Evolutionary conservation across 2,888 invertebrate genomes (phyloP), one percentile per base, ranked within the genome.

Genomic region (Cinara cedri): DNA sequence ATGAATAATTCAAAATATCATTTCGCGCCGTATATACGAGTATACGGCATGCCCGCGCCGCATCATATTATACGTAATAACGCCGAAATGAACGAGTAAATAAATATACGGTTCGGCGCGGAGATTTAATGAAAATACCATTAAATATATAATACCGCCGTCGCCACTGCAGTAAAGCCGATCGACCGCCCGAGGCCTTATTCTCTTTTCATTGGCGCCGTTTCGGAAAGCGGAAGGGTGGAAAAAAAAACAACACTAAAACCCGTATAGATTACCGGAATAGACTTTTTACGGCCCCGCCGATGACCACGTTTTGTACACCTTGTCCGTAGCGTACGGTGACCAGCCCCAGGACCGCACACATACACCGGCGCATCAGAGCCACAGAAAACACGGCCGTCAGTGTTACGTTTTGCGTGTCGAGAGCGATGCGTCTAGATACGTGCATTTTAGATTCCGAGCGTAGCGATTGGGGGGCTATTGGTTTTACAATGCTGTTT

Each of bases 1-100:
- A 72, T 72, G 72, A 72, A 72, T 72, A 72, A 72, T 72, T 72
- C 72, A 72, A 72, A 72, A 72, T 72, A 72, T 19, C 16, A 62
- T 72, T 62, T 72, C 72, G 34, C 34, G 8, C 19, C 26, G 49
- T 49, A 46, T 21, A 42, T 63, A 63, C 14, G 8, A 44, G 19
- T 46, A 70, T 54, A 46, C n/a, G 14, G 24, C 26, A 14, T 26
- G 57, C 14, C 19, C 2, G n/a, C 6, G 11, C 10, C 42, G 21
- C 24, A 49, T 49, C 42, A 14, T 55, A 11, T 19, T 44, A 34
- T 71, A 49, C 13, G 34, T 62, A 72, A 72, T 72, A 72, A 72
- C 51, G 62, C n/a, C 72, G 72, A 62, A 72, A 51, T 16, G 72
- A 72, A 72, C 62, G 72, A 72, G 51, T 49, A 11, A n/a, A n/a